Evolutionary conservation across 2,797 vertebrate species (phyloP).

Genomic region (Centropyge bicolor): DNA sequence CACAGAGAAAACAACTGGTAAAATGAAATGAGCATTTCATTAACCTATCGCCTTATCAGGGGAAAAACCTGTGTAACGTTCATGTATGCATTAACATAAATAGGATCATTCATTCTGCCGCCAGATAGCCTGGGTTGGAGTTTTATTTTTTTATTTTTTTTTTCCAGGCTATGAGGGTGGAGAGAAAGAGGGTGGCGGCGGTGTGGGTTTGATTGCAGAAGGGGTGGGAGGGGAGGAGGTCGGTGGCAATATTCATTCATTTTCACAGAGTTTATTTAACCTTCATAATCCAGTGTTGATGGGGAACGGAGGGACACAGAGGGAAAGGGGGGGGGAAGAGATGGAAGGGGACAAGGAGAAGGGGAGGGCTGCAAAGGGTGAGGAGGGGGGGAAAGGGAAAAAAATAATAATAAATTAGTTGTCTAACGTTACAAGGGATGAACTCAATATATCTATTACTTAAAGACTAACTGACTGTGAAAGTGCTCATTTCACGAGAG

Average conservation of each 20-base stretch:
- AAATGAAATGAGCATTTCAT: slow-evolving; percentile 99
- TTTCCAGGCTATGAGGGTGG: slow-evolving; percentile 70
- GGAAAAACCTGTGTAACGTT: slow-evolving; percentile 99
- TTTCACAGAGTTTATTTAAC: slow-evolving; percentile 97
- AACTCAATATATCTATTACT: slow-evolving; percentile 99
- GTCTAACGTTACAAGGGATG: slow-evolving; percentile 99
- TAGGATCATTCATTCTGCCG: slow-evolving; percentile 99
- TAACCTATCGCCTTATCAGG: slow-evolving; percentile 99
- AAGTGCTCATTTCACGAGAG: slow-evolving; percentile 95
- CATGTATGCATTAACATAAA: slow-evolving; percentile 99
- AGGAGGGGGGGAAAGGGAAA: slow-evolving; percentile 40
- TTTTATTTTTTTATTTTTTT: slow-evolving; percentile 67
- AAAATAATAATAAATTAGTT: slow-evolving; percentile 98
- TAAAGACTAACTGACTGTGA: slow-evolving; percentile 99
- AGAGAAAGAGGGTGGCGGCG: slow-evolving; percentile 64
- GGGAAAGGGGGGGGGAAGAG: slow-evolving; percentile 38
- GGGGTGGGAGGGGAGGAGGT: slow-evolving; percentile 71
- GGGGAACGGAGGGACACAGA: slow-evolving; percentile 80
- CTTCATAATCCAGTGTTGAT: slow-evolving; percentile 97
- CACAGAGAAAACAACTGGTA: slow-evolving; percentile 99
- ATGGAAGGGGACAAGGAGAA: slow-evolving; percentile 43
- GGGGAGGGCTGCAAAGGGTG: slow-evolving; percentile 42
- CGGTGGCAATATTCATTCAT: slow-evolving; percentile 87
- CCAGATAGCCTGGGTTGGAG: slow-evolving; percentile 90
- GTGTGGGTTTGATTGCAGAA: slow-evolving; percentile 80